Base-by-base conservation (phyloP, 92 coral and sea anemone genomes). In the Porites rus region DNA sequence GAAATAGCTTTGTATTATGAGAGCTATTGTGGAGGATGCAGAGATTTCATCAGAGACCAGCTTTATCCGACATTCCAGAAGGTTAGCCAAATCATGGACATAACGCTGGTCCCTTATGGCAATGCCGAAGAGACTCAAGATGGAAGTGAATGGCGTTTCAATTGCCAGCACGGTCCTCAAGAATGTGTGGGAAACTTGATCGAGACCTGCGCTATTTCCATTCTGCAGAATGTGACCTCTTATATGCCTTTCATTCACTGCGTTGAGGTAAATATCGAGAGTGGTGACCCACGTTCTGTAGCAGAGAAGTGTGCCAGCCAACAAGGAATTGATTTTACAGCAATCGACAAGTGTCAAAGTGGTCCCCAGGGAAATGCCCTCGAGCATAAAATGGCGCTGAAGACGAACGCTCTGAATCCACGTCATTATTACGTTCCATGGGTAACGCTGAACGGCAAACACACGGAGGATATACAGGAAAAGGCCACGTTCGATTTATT, bases 381-480 rank as follows among this genome's bases (percentile, higher is more conserved):
- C 74, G 97, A 94, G 72, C 97, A 92, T 77, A 88, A 92, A 74
- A 94, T 94, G 97, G 97, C 94, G 7, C 70, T 86, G 81, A 94
- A 92, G 85, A 94, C 97, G 3, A 79, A 94, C 71, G 93, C 92
- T 1, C 84, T 94, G n/a, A 52, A 85, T 31, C 97, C 97, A 9
- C 91, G 65, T 8, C 97, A 94, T 72, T 53, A 78, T 22, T 94
- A 82, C 72, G 97, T 94, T 16, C 95, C 97, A n/a, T 94, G 97
- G 97, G 77, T 94, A 2, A 94, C 97, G 4, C 78, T 94, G 88
- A 92, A 92, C 69, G 97, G 97, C 2, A 85, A 89, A 74, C 97
- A 94, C 87, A 92, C 97, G 13, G 79, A 92, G 0, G 67, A 94
- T 18, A 94, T 92, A 74, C 93, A 93, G 79, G 63, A 68, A 2